Base-by-base conservation (phyloP, 1,140 invertebrate genomes). In the Heliconius melpomene region DNA sequence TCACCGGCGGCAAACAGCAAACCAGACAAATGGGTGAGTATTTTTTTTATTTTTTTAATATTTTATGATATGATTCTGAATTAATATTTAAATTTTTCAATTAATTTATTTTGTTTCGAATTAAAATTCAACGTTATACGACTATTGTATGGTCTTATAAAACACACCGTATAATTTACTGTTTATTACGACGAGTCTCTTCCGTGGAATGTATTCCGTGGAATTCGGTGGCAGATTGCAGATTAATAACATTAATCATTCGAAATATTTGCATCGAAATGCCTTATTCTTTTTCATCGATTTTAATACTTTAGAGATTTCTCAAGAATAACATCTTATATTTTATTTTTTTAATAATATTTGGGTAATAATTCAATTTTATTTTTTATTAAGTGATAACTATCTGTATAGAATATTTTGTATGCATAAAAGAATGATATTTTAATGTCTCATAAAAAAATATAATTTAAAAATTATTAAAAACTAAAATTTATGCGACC, bases 151-250 rank as follows among this genome's bases (percentile, higher is more conserved):
- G n/a, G n/a, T n/a, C n/a, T n/a, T n/a, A n/a, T n/a, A n/a, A n/a
- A 80, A 84, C 72, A 36, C 70, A 75, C 77, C 66, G 60, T 79
- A 80, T 83, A 87, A 86, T 87, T 86, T 87, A 87, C 66, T 82
- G 82, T 78, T 81, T 77, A 80, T 77, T 82, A 50, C 75, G 77
- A 80, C 77, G 81, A 85, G 82, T 82, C 82, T 86, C 83, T 78
- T 73, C 79, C 52, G 73, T 72, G 79, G 87, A 85, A 89, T 88
- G 82, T 83, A 80, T 72, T n/a, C n/a, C 78, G 84, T 85, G 87
- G 90, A 92, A 93, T 93, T 82, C 92, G 80, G 92, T 94, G 92
- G 92, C 92, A 92, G 92, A 93, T 94, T 91, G 84, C 83, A 90
- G 90, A 94, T 94, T 91, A 91, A 75, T 84, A 60, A 74, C 84